A percentile compares a stretch with the other conserved stretches of the same genome.
These are phyloP conservation scores for Steinernema feltiae DNA, from an alignment of 1,140 invertebrate genomes.

Conservation along the genomic window DNA sequence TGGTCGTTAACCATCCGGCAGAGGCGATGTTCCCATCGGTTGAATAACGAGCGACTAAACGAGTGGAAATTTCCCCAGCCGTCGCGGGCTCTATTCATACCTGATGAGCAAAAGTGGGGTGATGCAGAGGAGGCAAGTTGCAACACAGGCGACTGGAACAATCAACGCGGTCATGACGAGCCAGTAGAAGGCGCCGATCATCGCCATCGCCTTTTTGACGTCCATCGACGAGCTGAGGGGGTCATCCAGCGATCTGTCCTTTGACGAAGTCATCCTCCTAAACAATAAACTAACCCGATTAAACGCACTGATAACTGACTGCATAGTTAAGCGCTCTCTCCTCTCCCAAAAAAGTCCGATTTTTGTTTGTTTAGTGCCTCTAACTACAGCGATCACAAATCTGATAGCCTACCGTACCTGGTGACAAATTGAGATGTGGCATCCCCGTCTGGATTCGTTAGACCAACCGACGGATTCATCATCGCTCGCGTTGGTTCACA, in stretches of 20 bases:
- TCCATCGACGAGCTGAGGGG: constrained; percentile 25
- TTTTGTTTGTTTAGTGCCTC: not conserved
- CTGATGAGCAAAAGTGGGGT: constrained; percentile 42
- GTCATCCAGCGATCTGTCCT: not conserved
- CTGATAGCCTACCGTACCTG: not conserved
- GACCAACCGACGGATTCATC: not conserved
- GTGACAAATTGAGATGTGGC: not conserved
- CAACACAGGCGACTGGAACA: constrained; percentile 48
- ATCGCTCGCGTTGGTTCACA: not conserved
- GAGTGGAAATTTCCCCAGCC: not conserved
- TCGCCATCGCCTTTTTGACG: constrained; percentile 36
- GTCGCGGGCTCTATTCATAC: not conserved
- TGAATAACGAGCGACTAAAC: constrained; percentile 49
- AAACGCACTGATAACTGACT: not conserved
- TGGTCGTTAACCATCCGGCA: constrained; percentile 53
- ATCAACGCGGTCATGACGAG: constrained; percentile 50
- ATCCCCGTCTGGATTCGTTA: not conserved
- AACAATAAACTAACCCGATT: not conserved
- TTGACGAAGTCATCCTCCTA: not conserved
- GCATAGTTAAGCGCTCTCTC: not conserved
- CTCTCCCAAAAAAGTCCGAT: constrained; percentile 1
- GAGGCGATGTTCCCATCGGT: constrained; percentile 42
- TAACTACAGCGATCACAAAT: not conserved
- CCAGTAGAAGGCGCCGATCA: constrained; percentile 48
- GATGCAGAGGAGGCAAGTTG: constrained; percentile 34